Evolutionary conservation across 2,797 vertebrate genomes (phyloP).

Genomic region (Brotula barbata): DNA sequence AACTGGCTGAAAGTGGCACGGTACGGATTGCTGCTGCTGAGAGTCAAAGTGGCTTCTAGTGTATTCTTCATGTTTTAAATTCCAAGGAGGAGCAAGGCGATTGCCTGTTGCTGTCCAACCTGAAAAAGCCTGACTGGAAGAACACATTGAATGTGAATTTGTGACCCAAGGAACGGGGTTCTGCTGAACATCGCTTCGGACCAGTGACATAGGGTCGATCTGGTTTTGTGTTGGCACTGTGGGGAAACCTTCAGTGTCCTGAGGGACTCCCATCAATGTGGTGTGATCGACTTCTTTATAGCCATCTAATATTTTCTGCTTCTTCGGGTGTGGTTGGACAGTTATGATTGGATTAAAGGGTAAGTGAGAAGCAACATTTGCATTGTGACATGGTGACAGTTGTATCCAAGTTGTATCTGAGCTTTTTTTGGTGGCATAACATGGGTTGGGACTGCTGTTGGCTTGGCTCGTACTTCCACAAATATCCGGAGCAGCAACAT

Average conservation of each 20-base stretch:
- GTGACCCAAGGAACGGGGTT: background rate
- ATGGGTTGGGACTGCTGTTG: background rate
- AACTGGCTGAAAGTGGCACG: too few relatives aligned
- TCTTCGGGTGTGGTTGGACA: background rate
- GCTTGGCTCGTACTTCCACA: background rate
- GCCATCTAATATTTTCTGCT: background rate
- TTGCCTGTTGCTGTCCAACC: background rate
- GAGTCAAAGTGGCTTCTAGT: background rate
- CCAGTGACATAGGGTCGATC: background rate
- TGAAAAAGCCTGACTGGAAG: background rate
- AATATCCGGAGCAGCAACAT: background rate
- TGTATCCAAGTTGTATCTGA: background rate
- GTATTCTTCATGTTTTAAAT: background rate
- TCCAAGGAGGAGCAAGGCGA: background rate
- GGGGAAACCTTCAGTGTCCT: background rate
- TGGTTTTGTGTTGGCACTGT: background rate
- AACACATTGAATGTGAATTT: background rate
- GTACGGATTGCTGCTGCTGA: background rate
- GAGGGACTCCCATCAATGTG: background rate
- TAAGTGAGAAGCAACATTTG: background rate
- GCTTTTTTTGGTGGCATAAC: background rate
- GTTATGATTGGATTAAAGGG: constrained; percentile 19
- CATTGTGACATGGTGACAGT: background rate
- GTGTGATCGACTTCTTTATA: background rate
- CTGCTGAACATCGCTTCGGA: background rate